Conservation (phyloP, 2,797 vertebrate genomes). For the Betta splendens region DNA sequence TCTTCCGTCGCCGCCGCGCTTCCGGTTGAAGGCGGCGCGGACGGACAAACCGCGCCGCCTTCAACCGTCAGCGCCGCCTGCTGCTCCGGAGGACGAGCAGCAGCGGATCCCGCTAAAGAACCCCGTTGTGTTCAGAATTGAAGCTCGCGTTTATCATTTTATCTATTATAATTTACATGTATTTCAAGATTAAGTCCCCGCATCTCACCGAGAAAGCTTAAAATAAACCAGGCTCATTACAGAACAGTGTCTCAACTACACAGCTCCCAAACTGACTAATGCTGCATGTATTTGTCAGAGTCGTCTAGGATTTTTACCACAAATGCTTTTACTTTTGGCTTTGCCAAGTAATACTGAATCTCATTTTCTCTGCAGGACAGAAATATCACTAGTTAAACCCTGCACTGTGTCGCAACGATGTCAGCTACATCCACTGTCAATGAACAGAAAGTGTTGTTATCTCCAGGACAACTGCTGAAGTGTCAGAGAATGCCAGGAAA, state of each 20-base stretch:
- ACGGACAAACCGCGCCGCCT: too few relatives aligned
- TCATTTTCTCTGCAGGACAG: background rate
- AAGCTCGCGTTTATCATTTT: too few relatives aligned
- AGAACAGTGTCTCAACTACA: background rate
- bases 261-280: background rate
- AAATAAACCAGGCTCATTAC: background rate
- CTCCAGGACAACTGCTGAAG: constrained; percentile 18
- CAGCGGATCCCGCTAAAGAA: background rate
- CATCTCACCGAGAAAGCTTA: background rate
- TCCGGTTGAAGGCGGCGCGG: constrained; percentile 48
- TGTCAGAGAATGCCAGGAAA: background rate
- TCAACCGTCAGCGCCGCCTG: constrained; percentile 40
- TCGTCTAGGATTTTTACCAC: background rate
- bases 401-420: too few relatives aligned
- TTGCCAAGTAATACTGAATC: background rate
- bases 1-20: constrained; percentile 32
- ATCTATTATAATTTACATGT: background rate
- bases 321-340: too few relatives aligned
- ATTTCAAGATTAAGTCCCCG: background rate
- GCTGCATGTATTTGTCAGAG: background rate
- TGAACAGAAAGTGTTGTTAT: too few relatives aligned
- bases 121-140: too few relatives aligned
- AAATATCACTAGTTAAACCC: too few relatives aligned
- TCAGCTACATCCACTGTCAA: too few relatives aligned
- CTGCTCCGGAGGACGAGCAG: constrained; percentile 34